Evolutionary conservation across 2,797 vertebrate genomes (phyloP), one percentile per base, ranked within the genome.

Genomic region (Arctocebus calabarensis): DNA sequence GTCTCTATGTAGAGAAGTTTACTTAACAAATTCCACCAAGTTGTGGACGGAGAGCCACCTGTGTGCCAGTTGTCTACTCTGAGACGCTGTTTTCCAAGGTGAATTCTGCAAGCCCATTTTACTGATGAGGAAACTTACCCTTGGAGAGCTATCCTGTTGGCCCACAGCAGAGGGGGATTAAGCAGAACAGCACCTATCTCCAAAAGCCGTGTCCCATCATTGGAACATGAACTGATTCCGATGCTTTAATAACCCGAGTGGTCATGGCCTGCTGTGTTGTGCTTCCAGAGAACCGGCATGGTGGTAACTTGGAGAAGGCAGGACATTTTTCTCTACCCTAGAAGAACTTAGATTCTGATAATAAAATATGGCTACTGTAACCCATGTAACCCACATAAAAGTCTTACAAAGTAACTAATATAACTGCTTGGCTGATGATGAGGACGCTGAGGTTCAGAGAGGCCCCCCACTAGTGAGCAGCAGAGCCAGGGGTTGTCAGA

Each of bases 221-320:
- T 1, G 3, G 64, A 61, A 48, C 52, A 9, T 2, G 52, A 68
- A 29, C 19, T 40, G 0, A 74, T 57, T 57, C 55, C 55, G 19
- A 57, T 57, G 55, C 55, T 19, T 20, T 57, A 20, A 57, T 20
- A 57, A 57, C 55, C 55, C 5, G 2, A 29, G 23, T 2, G 2
- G 32, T 17, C 34, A 12, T 0, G 0, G 29, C 45, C 45, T 45
- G 14, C 3, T 1, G 25, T 64, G 55, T 6, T 57, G 2, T 2
- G 8, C 32, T 9, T 57, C 90, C n/a, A 59, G 12, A 59, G 73
- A 16, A 22, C 19, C 0, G 19, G n/a, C 7, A 7, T 3, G 0
- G 12, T 2, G 11, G 29, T 37, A 17, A 2, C 4, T 22, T 23
- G 22, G 40, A 32, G 48, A 66, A 87, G 23, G 45, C 71, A 45